These are phyloP conservation scores for Montipora sp. DNA, from an alignment of 64 coral and sea anemone species.

Conservation along the genomic window DNA sequence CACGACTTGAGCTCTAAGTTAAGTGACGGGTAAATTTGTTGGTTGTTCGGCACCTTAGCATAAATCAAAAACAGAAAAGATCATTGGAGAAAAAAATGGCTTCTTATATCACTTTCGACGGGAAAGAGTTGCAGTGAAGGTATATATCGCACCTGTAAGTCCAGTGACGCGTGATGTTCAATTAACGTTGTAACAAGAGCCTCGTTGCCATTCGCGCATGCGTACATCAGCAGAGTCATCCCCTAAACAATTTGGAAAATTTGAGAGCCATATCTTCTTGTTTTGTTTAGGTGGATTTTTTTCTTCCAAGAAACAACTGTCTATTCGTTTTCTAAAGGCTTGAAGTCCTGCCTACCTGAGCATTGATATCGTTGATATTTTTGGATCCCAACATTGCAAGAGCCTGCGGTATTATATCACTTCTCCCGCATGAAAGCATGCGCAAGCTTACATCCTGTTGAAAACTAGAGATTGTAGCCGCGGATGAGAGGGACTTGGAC, in stretches of 20 bases:
- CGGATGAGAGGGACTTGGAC: conserved; percentile 25
- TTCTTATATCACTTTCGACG: no score
- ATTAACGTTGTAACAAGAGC: conserved; percentile 66
- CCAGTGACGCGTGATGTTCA: conserved; percentile 68
- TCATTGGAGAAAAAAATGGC: no score
- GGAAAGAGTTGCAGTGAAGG: no score
- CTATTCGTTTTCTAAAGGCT: neutral
- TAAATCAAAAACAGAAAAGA: no score
- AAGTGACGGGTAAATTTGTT: conserved; percentile 53
- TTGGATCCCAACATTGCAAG: conserved; percentile 64
- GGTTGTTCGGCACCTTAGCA: conserved; percentile 54
- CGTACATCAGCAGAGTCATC: conserved; percentile 88
- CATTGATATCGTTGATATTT: conserved; percentile 74
- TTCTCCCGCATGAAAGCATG: conserved; percentile 85
- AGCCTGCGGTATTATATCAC: conserved; percentile 59
- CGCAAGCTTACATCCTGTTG: conserved; percentile 74
- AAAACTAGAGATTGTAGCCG: conserved; percentile 41
- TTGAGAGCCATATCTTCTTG: neutral
- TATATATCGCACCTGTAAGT: conserved; percentile 55
- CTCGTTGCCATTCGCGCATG: conserved; percentile 74
- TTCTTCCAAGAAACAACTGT: neutral
- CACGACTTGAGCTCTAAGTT: conserved; percentile 60
- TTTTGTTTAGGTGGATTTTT: neutral
- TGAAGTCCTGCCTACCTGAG: conserved; percentile 35
- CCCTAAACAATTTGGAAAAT: conserved; percentile 27